Evolutionary conservation across 2,888 invertebrate species (phyloP).

Genomic region (Mesorhabditis sp.): DNA sequence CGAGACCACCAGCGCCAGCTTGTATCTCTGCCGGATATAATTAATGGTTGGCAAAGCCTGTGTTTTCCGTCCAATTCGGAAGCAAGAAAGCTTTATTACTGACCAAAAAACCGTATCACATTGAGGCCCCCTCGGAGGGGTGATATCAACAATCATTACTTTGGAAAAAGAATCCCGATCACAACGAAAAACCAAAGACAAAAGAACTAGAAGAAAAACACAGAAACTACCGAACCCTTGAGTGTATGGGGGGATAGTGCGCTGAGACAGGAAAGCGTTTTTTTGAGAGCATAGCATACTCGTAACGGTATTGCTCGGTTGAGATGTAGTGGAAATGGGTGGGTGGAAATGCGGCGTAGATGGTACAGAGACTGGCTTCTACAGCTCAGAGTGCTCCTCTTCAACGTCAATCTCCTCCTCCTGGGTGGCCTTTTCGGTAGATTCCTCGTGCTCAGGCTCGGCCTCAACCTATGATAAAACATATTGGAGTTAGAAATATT

Average conservation of each 20-base stretch:
- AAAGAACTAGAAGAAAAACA: not conserved
- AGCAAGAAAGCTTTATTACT: no score
- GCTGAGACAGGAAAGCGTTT: not conserved
- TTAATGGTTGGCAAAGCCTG: no score
- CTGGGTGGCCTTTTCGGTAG: conserved; percentile 66
- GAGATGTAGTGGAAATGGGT: not conserved
- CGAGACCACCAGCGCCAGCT: no score
- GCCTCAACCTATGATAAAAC: conserved; percentile 14
- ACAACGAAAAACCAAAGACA: not conserved
- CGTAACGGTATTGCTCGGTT: not conserved
- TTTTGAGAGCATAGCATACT: not conserved
- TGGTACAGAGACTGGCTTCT: conserved; percentile 7
- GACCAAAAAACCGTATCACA: no score
- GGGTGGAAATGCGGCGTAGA: not conserved
- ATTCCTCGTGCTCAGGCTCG: conserved; percentile 63
- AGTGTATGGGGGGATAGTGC: not conserved
- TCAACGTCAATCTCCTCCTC: conserved; percentile 49
- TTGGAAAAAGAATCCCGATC: not conserved
- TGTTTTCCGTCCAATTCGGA: no score
- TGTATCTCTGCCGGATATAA: no score
- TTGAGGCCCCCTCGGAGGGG: no score
- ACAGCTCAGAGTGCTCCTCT: conserved; percentile 54
- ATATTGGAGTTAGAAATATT: not conserved
- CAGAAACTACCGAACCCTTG: not conserved
- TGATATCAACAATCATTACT: no score